Evolutionary conservation across 2,797 vertebrate species (phyloP).

Genomic region (Euthynnus affinis): DNA sequence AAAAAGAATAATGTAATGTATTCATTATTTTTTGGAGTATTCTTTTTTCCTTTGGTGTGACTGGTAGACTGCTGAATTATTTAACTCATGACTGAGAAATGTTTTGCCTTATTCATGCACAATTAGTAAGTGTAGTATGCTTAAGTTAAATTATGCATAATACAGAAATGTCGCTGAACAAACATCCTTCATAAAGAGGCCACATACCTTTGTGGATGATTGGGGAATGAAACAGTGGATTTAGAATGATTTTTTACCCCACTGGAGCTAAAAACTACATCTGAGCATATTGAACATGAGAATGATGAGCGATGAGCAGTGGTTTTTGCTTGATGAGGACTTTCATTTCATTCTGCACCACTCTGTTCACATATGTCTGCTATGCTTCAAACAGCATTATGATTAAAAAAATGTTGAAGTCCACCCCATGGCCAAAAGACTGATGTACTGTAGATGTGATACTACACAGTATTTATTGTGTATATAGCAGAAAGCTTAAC

Average conservation of each 20-base stretch:
- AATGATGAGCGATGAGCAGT: constrained; percentile 51
- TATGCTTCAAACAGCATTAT: constrained; percentile 42
- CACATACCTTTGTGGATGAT: constrained; percentile 58
- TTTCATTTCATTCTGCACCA: constrained; percentile 62
- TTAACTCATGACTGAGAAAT: constrained; percentile 48
- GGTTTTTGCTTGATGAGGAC: constrained; percentile 57
- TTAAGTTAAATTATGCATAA: constrained; percentile 64
- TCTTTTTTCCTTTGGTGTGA: constrained; percentile 24
- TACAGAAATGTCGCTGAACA: constrained; percentile 57
- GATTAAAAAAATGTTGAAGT: constrained; percentile 29
- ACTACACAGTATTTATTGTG: neutral
- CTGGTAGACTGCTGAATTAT: constrained; percentile 49
- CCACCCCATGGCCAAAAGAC: constrained; percentile 8
- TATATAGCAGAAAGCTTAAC: neutral
- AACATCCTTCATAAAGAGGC: constrained; percentile 57
- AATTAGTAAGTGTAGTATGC: constrained; percentile 55
- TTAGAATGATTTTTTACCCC: constrained; percentile 10
- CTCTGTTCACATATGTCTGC: constrained; percentile 24
- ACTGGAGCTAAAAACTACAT: constrained; percentile 51
- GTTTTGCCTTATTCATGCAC: constrained; percentile 55
- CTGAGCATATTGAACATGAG: constrained; percentile 56
- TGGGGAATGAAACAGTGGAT: constrained; percentile 54
- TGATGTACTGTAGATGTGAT: constrained; percentile 20
- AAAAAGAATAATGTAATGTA: constrained; percentile 8
- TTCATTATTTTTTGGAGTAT: constrained; percentile 16